Evolutionary conservation across 2,888 invertebrate species (phyloP), one percentile per base, ranked within the genome.

Genomic region (Leptopilina myrica): DNA sequence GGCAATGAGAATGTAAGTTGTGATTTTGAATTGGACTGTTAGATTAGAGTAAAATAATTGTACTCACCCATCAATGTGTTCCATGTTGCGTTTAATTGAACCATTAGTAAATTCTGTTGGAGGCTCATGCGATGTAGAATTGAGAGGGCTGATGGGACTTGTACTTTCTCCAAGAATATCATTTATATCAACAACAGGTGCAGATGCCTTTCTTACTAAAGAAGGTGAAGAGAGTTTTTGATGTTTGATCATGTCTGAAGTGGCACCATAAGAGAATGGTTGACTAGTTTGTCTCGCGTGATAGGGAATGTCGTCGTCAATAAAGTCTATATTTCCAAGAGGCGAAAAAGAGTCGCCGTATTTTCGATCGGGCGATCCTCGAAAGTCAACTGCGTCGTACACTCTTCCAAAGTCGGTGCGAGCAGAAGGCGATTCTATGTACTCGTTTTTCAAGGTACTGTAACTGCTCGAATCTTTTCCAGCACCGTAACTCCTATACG

Each of bases 201-300:
- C 89, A 6, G 89, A 87, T 46, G 95, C 96, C 90, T 96, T 96
- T 83, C 97, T 94, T 89, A 97, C 97, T 91, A 97, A 93, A 91
- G 96, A 95, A 81, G 97, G 97, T 92, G 96, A 97, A 88, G 96
- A 95, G 85, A 96, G 94, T 88, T 96, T 96, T 91, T 95, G 94
- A 88, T 95, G 94, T 83, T 95, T 95, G 87, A 95, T 93, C 95
- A 95, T 95, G 89, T 93, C 94, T 87, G 93, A 92, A 81, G 95
- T 94, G 82, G 94, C 95, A 79, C 97, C 97, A 94, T 98, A 98
- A 79, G 96, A 96, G 93, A 97, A 97, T 82, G 98, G 98, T 88
- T 96, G 95, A 88, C 96, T 96, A 92, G 97, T 96, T 87, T 96
- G 95, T 89, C 97, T 94, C 89, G 97, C 97, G 95, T 98, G 97